A percentile compares a stretch with the other conserved stretches of the same genome.
These are phyloP conservation scores for Vanessa atalanta DNA, from an alignment of 1,140 invertebrate genomes.

Conservation along the genomic window DNA sequence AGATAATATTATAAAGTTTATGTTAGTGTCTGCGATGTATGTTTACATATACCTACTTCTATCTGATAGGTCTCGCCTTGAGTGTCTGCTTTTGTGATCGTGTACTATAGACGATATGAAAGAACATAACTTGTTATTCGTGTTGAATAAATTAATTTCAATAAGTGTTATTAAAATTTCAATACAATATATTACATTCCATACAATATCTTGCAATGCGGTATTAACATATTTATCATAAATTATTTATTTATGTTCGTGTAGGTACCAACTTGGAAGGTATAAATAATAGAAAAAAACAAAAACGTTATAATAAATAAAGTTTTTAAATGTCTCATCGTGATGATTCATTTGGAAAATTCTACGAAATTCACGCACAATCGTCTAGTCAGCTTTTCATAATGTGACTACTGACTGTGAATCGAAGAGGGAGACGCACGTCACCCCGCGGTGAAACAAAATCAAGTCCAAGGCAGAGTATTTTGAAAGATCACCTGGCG, in stretches of 20 bases:
- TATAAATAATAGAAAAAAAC: not conserved
- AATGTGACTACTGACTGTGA: slow-evolving; percentile 16
- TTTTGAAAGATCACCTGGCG: slow-evolving; percentile 59
- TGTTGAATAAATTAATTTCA: slow-evolving; percentile 38
- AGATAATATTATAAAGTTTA: slow-evolving; percentile 44
- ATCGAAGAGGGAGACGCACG: not conserved
- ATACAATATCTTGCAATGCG: slow-evolving; percentile 5
- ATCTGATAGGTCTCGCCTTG: slow-evolving; percentile 39
- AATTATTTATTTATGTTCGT: not conserved
- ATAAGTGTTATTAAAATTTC: slow-evolving; percentile 35
- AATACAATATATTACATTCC: slow-evolving; percentile 22
- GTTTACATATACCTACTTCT: slow-evolving; percentile 33
- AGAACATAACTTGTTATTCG: slow-evolving; percentile 35
- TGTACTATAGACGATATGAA: slow-evolving; percentile 20
- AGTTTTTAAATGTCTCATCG: not conserved
- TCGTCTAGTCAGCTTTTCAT: slow-evolving; percentile 8
- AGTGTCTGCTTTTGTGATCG: slow-evolving; percentile 29
- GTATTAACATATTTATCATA: slow-evolving; percentile 4
- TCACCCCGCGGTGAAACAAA: slow-evolving; percentile 5
- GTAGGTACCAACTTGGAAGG: not conserved
- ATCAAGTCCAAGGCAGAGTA: slow-evolving; percentile 19
- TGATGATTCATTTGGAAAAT: slow-evolving; percentile 13
- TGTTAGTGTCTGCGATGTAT: slow-evolving; percentile 30
- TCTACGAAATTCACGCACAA: slow-evolving; percentile 16
- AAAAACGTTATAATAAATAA: not conserved